A percentile compares a stretch with the other conserved stretches of the same genome.
Conservation (phyloP, 2,888 invertebrate species). For the Cecidostiba fungosa region DNA sequence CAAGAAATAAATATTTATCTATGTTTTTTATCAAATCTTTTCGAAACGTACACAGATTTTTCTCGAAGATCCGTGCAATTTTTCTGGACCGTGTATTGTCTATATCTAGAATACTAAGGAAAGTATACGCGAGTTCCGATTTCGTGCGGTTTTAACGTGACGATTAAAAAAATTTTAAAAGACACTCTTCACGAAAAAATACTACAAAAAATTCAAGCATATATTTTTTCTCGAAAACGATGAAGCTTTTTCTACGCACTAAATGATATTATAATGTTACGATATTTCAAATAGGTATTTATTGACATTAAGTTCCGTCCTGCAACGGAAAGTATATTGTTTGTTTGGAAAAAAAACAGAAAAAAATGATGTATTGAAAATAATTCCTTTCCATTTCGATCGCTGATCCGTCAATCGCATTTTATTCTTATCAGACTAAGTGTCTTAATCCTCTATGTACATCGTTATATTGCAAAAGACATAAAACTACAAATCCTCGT, state of each 20-base stretch:
- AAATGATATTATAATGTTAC: conserved; percentile 13
- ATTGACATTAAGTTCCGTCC: conserved; percentile 58
- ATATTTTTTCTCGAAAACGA: conserved; percentile 34
- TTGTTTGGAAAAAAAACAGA: conserved; percentile 40
- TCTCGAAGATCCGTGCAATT: conserved; percentile 29
- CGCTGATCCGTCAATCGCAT: conserved; percentile 42
- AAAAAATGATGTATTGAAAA: conserved; percentile 28
- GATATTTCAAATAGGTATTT: conserved; percentile 37
- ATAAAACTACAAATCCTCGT: conserved; percentile 24
- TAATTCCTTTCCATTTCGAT: conserved; percentile 48
- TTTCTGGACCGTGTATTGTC: conserved; percentile 37
- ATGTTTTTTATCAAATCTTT: conserved; percentile 40
- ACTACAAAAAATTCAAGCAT: conserved; percentile 6
- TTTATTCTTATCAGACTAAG: conserved; percentile 57
- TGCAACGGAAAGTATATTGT: conserved; percentile 54
- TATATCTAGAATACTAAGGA: conserved; percentile 43
- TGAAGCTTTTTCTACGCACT: conserved; percentile 53
- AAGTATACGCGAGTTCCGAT: conserved; percentile 30
- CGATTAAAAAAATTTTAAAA: neutral
- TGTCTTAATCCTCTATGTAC: conserved; percentile 53
- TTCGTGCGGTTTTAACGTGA: neutral
- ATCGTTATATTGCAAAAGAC: conserved; percentile 33
- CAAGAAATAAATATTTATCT: conserved; percentile 44
- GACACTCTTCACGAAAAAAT: neutral
- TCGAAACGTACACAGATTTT: conserved; percentile 37